Conservation (phyloP, 2,797 vertebrate genomes). For the Ispidina lecontei region DNA sequence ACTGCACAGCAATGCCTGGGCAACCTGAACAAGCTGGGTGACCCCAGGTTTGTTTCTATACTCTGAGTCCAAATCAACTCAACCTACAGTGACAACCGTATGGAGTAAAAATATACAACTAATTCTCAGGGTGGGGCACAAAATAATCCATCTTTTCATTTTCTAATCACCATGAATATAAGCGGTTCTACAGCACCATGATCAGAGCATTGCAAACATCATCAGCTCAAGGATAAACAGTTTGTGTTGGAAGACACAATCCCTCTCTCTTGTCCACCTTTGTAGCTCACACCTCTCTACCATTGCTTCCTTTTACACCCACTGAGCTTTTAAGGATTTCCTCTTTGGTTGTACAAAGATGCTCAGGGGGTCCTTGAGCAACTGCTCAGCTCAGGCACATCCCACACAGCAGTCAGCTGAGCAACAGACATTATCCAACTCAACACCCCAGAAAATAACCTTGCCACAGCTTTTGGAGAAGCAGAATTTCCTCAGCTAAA, state of each 20-base stretch:
- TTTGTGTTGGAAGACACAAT: background rate
- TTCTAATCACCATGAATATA: background rate
- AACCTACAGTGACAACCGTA: background rate
- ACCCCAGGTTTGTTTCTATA: background rate
- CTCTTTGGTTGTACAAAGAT: background rate
- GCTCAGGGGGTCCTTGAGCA: background rate
- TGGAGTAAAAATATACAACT: background rate
- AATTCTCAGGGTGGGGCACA: background rate
- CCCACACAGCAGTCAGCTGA: rapidly evolving
- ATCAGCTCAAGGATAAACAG: constrained; percentile 24
- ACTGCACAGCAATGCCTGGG: rapidly evolving
- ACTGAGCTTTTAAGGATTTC: background rate
- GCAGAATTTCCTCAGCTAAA: background rate
- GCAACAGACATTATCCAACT: background rate
- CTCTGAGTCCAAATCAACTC: background rate
- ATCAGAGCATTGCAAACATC: background rate
- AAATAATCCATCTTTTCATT: background rate
- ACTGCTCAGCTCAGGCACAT: rapidly evolving
- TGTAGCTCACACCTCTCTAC: background rate
- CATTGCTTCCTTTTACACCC: background rate
- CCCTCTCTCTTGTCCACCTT: background rate
- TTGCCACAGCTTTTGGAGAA: background rate
- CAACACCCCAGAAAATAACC: background rate
- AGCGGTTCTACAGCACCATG: constrained; percentile 1
- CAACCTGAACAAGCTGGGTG: background rate